Conservation (phyloP, 2,113 vertebrate species). For the Pyxicephalus adspersus region DNA sequence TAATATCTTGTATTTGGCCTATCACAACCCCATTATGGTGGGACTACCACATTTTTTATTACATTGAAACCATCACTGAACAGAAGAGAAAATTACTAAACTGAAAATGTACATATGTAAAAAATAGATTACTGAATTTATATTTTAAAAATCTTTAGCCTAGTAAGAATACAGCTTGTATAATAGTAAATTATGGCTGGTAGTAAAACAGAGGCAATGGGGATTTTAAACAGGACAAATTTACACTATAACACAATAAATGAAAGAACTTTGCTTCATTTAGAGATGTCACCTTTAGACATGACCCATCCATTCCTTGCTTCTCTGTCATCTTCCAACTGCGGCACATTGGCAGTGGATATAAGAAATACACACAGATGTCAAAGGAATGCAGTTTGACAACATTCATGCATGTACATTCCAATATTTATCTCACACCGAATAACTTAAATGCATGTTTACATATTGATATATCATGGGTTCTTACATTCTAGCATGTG, state of each 20-base stretch:
- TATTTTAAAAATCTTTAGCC: background rate
- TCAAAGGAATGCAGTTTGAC: background rate
- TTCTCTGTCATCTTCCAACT: too few relatives aligned
- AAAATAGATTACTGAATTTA: too few relatives aligned
- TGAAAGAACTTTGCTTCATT: background rate
- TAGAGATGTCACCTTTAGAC: background rate
- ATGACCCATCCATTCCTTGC: too few relatives aligned
- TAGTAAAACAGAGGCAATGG: background rate
- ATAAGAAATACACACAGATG: too few relatives aligned
- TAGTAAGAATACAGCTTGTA: background rate
- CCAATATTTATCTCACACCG: background rate
- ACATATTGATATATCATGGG: background rate
- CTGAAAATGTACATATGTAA: too few relatives aligned
- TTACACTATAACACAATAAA: background rate
- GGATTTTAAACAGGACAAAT: background rate
- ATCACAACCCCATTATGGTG: too few relatives aligned
- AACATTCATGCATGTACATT: background rate
- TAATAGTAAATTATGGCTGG: background rate
- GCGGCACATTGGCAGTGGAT: too few relatives aligned
- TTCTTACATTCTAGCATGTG: background rate
- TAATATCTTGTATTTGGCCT: too few relatives aligned
- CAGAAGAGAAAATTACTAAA: too few relatives aligned
- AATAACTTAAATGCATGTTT: background rate
- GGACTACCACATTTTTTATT: too few relatives aligned
- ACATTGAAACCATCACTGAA: too few relatives aligned